Percentiles rank a stretch among this genome's conserved stretches.
phyloP scores from a whole-genome alignment of 2,113 vertebrate species.

The Megaceryle maxima region DNA sequence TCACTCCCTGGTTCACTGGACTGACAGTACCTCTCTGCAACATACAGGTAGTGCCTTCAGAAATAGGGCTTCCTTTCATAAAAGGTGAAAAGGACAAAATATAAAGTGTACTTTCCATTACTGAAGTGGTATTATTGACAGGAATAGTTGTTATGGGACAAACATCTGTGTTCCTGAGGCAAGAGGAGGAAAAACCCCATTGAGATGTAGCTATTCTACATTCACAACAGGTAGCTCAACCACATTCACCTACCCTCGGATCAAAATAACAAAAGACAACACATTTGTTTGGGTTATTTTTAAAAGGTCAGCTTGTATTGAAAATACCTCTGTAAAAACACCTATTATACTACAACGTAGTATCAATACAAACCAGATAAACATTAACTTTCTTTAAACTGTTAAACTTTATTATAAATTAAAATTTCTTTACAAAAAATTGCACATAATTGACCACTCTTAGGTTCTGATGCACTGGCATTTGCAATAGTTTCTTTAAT shows the following conservation, averaged over 20 bases:
- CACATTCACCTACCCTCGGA: background rate
- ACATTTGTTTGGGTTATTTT: background rate
- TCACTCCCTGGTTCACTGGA: background rate
- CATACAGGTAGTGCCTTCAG: rapidly evolving
- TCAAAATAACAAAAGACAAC: constrained; percentile 47
- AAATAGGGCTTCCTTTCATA: background rate
- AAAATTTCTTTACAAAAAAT: constrained; percentile 90
- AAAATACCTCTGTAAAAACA: constrained; percentile 72
- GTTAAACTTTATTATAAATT: constrained; percentile 91
- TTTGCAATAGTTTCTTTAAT: constrained; percentile 82
- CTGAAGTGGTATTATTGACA: background rate
- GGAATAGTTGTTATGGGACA: background rate
- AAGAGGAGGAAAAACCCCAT: background rate
- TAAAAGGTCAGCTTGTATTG: constrained; percentile 67
- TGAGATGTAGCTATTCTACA: background rate
- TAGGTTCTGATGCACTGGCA: constrained; percentile 85
- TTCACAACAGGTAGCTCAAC: background rate
- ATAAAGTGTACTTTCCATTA: background rate
- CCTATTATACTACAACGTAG: constrained; percentile 78
- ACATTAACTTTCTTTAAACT: constrained; percentile 81
- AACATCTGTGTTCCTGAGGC: background rate
- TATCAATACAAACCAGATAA: constrained; percentile 80
- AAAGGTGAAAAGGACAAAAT: background rate
- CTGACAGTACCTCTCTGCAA: background rate
- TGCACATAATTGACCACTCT: constrained; percentile 90